Conservation (phyloP, 2,888 invertebrate species). For the Leptinotarsa rubiginosa region DNA sequence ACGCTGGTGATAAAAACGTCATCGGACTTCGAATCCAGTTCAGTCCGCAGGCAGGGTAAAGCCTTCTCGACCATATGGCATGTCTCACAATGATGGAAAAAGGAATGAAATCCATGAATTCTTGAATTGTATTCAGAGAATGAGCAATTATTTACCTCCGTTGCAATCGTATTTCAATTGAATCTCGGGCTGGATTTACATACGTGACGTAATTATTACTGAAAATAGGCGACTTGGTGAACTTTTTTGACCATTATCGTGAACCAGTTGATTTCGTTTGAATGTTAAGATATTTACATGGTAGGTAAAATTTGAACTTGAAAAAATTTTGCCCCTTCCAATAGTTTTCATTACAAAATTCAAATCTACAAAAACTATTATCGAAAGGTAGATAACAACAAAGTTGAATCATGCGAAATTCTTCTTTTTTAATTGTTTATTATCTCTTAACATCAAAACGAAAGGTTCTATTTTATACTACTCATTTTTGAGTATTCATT, state of each 20-base stretch:
- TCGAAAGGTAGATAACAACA: too few relatives aligned
- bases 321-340: too few relatives aligned
- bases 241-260: background rate
- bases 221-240: slow-evolving; percentile 4
- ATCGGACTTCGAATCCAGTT: slow-evolving; percentile 32
- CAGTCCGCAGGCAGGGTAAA: slow-evolving; percentile 23
- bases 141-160: slow-evolving; percentile 23
- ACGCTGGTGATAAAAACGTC: slow-evolving; percentile 39
- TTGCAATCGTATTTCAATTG: slow-evolving; percentile 8
- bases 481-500: too few relatives aligned
- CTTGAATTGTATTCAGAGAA: slow-evolving; percentile 13
- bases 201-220: slow-evolving; percentile 5
- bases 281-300: background rate
- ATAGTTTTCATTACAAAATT: too few relatives aligned
- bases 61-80: slow-evolving; percentile 40
- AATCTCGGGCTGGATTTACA: slow-evolving; percentile 10
- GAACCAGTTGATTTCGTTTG: background rate
- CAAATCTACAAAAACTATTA: too few relatives aligned
- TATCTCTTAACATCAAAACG: too few relatives aligned
- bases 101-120: slow-evolving; percentile 19
- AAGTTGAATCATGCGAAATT: too few relatives aligned
- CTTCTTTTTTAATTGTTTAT: too few relatives aligned
- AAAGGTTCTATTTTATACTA: too few relatives aligned
- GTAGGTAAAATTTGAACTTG: too few relatives aligned
- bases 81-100: slow-evolving; percentile 19